phyloP scores from a whole-genome alignment of 2,113 vertebrate genomes.

The Osmerus eperlanus region DNA sequence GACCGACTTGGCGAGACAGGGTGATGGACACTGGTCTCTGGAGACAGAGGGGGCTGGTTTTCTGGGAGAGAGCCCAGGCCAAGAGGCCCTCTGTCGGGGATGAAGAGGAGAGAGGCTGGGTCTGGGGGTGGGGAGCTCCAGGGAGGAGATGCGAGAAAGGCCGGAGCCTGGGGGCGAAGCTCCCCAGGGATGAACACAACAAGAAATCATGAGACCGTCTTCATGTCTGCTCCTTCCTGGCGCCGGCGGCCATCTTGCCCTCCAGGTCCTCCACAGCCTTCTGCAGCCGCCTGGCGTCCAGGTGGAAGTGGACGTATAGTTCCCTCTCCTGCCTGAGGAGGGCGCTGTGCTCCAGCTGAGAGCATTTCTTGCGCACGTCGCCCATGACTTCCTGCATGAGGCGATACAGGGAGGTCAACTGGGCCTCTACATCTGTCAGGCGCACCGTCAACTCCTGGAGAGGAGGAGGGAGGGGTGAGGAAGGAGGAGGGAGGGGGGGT shows the following conservation, averaged over 20 bases:
- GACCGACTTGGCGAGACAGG: too few species aligned
- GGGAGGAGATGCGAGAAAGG: too few species aligned
- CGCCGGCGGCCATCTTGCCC: slow-evolving; percentile 44
- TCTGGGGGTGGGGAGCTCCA: too few species aligned
- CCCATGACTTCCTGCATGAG: slow-evolving; percentile 76
- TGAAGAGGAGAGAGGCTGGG: too few species aligned
- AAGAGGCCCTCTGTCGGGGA: too few species aligned
- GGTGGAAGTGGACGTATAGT: slow-evolving; percentile 84
- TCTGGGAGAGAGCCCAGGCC: too few species aligned
- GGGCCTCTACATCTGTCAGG: slow-evolving; percentile 73
- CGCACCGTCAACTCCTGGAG: slow-evolving; percentile 78
- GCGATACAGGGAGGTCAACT: slow-evolving; percentile 74
- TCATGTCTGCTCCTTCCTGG: neutral
- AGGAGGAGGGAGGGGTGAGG: slow-evolving; percentile 5
- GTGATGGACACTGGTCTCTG: too few species aligned
- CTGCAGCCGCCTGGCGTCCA: slow-evolving; percentile 76
- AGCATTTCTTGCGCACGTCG: slow-evolving; percentile 80
- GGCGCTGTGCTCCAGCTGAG: slow-evolving; percentile 73
- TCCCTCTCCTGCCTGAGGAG: slow-evolving; percentile 79
- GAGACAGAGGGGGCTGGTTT: too few species aligned
- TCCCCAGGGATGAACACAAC: too few species aligned
- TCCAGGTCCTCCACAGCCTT: slow-evolving; percentile 82
- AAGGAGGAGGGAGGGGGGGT: neutral
- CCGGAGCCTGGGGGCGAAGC: too few species aligned
- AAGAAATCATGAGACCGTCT: neutral